Evolutionary conservation across 2,888 invertebrate genomes (phyloP), one percentile per base, ranked within the genome.

Genomic region (Drosophila bunnanda): DNA sequence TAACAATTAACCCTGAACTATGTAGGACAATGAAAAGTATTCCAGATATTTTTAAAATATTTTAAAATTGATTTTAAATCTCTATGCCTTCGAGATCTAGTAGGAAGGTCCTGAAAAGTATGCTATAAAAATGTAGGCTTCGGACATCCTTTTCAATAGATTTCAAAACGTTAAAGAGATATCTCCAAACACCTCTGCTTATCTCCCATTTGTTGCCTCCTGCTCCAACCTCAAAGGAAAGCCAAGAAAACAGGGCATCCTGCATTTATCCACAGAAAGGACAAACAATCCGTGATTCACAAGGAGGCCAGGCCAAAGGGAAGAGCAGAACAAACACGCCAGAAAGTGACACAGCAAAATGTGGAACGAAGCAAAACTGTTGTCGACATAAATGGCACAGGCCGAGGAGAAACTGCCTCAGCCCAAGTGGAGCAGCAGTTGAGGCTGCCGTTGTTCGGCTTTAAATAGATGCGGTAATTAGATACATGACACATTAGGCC

Each of bases 351-450:
- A 74, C 64, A 62, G 50, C 54, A 46, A 62, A 80, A 82, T 70
- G 79, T 75, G 66, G 73, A 55, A 77, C 77, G 71, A 13, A 28
- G 64, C 53, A 58, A 73, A 55, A 55, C 54, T 69, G 77, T 41
- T 34, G 54, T 57, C 59, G 83, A 82, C 85, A 59, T 64, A 81
- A 81, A 65, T 74, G 70, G 78, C 64, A 82, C 85, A 73, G 62
- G 59, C 64, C 15, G 50, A 62, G 28, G 46, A 46, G 64, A 52
- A 41, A 75, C 66, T 81, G 75, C 64, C 77, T 66, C 59, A 54
- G 76, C 54, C 71, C 62, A 75, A 66, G 34, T 57, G 38, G 67
- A 66, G 34, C 67, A 68, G 56, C 66, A 15, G 48, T 5, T 9
- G 56, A 39, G 38, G 34, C 44, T 59, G 60, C 28, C 9, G 50